Base-by-base conservation (phyloP, 2,113 vertebrate species). In the Prolemur simus region DNA sequence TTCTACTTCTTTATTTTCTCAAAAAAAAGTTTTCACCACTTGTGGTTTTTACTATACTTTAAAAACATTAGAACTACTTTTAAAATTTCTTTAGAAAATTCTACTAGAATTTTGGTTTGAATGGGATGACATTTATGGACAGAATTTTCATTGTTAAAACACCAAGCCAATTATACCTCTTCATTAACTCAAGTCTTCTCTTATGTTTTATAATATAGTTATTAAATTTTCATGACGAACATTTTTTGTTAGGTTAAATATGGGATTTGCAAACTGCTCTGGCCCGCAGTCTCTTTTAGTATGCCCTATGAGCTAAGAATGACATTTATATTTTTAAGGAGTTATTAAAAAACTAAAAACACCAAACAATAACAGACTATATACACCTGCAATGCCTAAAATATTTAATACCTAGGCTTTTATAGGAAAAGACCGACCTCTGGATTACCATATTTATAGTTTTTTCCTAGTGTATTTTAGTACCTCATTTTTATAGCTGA, bases 81-180 rank as follows among this genome's bases (percentile, higher is more conserved):
- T 13, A 29, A 84, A 64, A 85, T 89, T 64, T 88, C 15, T 56
- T 34, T 58, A 49, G 63, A 49, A 83, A 49, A 39, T 78, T 71
- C 49, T 68, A 2, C 32, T 77, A 12, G 74, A 91, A 58, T 87
- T 96, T 27, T 87, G 74, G 21, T 11, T 42, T n/a, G 29, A 60
- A 91, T 4, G 18, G 47, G 73, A 74, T 82, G 68, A 47, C 34
- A 37, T 17, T 69, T 95, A 64, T n/a, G 27, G 12, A 23, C 84
- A 91, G 78, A 92, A 80, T 86, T 95, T 88, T 89, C 89, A 92
- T 32, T 2, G 2, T 74, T 27, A 64, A 58, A 82, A 83, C 42
- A 56, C 58, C 39, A 58, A 81, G 68, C 25, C 42, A 73, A 42
- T 74, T 66, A 89, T 4, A 92, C 12, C 1, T 64, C 23, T 80